phyloP scores from a whole-genome alignment of 2,113 vertebrate species.

The Thalassarche chlororhynchos region DNA sequence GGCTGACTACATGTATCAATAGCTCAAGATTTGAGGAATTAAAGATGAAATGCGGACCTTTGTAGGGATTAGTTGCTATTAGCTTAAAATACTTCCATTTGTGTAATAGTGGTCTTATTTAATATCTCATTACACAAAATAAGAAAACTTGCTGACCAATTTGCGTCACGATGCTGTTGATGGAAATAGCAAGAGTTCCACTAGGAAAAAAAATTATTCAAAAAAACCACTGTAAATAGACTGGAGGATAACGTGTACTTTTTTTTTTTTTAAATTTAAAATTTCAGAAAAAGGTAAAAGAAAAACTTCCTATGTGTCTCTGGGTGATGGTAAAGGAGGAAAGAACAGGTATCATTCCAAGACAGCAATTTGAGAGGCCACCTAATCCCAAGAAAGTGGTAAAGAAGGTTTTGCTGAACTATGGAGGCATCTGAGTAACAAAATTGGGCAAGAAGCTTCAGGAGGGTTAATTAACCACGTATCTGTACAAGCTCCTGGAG shows the following conservation, averaged over 20 bases:
- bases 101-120: background rate
- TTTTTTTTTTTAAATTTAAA: background rate
- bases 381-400: background rate
- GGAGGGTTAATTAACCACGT: background rate
- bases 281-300: background rate
- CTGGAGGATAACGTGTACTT: background rate
- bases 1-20: background rate
- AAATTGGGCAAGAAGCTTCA: background rate
- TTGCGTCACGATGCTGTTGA: background rate
- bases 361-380: background rate
- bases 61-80: background rate
- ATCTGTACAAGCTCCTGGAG: background rate
- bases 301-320: background rate
- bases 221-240: background rate
- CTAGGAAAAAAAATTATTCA: background rate
- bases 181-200: background rate
- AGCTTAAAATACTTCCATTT: background rate
- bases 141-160: background rate
- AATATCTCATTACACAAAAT: background rate
- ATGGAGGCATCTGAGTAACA: background rate
- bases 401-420: background rate
- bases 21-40: background rate
- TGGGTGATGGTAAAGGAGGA: background rate
- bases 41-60: background rate
- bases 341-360: background rate